These are phyloP conservation scores for Dendrolimus punctatus DNA, from an alignment of 1,140 invertebrate genomes.

Conservation along the genomic window DNA sequence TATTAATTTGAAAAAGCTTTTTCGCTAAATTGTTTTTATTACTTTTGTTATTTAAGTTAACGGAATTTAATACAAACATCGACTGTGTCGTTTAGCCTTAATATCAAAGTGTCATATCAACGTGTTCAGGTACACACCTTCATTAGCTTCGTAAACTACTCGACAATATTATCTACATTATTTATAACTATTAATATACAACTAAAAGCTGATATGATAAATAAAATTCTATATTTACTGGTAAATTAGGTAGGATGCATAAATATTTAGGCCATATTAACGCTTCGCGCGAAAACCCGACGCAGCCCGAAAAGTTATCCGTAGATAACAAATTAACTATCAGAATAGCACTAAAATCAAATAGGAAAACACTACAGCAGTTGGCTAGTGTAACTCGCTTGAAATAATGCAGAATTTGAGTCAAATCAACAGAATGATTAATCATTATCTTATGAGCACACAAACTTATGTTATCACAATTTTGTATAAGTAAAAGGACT, in stretches of 20 bases:
- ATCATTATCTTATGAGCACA: too few species aligned
- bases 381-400: too few species aligned
- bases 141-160: constrained; percentile 22
- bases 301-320: constrained; percentile 17
- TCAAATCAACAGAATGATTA: too few species aligned
- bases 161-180: constrained; percentile 39
- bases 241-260: constrained; percentile 41
- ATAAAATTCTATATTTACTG: constrained; percentile 57
- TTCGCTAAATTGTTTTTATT: too few species aligned
- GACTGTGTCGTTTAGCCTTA: too few species aligned
- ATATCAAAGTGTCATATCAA: constrained; percentile 1
- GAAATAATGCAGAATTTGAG: too few species aligned
- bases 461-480: too few species aligned
- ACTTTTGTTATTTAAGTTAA: too few species aligned
- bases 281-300: constrained; percentile 30
- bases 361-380: too few species aligned
- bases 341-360: background rate
- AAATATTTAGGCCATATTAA: constrained; percentile 40
- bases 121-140: constrained; percentile 45
- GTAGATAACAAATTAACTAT: constrained; percentile 21
- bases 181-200: constrained; percentile 39
- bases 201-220: constrained; percentile 56
- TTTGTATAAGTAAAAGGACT: too few species aligned
- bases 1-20: too few species aligned
- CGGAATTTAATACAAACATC: too few species aligned